These are phyloP conservation scores for Galeopsomyia nigrocyanea DNA, from an alignment of 2,888 invertebrate genomes.

Conservation along the genomic window DNA sequence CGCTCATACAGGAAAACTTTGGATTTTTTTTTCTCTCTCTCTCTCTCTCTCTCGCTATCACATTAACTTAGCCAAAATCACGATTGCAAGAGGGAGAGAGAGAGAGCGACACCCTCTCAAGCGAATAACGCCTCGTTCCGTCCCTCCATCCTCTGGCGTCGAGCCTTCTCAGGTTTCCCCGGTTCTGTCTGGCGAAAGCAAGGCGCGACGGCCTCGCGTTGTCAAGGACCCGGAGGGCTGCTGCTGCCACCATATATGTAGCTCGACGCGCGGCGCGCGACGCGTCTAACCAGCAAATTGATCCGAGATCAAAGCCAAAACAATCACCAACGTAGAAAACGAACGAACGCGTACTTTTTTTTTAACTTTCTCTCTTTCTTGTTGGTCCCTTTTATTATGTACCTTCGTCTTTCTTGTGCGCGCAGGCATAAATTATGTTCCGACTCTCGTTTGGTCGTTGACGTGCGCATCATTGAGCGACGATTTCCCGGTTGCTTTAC, in stretches of 20 bases:
- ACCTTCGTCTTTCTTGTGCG: slow-evolving; percentile 27
- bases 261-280: slow-evolving; percentile 45
- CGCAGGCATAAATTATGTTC: slow-evolving; percentile 42
- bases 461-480: slow-evolving; percentile 1
- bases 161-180: slow-evolving; percentile 41
- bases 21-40: slow-evolving; percentile 2
- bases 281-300: slow-evolving; percentile 67
- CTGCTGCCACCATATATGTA: neutral
- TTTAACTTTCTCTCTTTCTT: slow-evolving; percentile 37
- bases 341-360: slow-evolving; percentile 2
- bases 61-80: too few relatives aligned
- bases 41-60: neutral
- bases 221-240: slow-evolving; percentile 54
- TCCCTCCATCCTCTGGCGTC: too few relatives aligned
- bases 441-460: neutral
- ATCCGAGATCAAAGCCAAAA: slow-evolving; percentile 69
- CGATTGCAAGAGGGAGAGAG: too few relatives aligned
- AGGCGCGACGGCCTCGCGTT: slow-evolving; percentile 45
- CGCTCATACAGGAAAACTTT: too few relatives aligned
- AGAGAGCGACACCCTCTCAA: too few relatives aligned
- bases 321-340: slow-evolving; percentile 66
- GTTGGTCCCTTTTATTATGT: slow-evolving; percentile 39
- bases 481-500: slow-evolving; percentile 5
- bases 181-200: neutral
- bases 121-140: too few relatives aligned